These are phyloP conservation scores for Lophius americanus DNA, from an alignment of 2,797 vertebrate genomes.

Conservation along the genomic window DNA sequence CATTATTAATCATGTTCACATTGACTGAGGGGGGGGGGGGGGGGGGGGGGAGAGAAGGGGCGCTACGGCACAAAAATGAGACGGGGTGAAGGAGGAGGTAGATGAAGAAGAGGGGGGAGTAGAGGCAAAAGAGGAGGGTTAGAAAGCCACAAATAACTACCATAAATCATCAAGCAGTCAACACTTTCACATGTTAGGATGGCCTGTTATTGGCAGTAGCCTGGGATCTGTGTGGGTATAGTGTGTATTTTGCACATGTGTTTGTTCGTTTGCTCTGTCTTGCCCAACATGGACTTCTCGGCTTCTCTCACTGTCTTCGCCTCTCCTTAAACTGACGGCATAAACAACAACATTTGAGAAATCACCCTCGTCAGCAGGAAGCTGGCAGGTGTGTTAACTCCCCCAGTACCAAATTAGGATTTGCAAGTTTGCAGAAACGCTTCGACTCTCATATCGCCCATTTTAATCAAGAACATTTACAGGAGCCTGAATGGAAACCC, in stretches of 20 bases:
- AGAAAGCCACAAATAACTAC: slow-evolving; percentile 87
- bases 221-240: slow-evolving; percentile 76
- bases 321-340: slow-evolving; percentile 81
- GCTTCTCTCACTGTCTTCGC: slow-evolving; percentile 72
- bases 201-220: slow-evolving; percentile 88
- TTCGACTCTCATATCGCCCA: slow-evolving; percentile 68
- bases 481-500: slow-evolving; percentile 46
- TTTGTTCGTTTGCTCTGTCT: slow-evolving; percentile 37
- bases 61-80: slow-evolving; percentile 47
- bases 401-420: slow-evolving; percentile 89
- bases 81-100: slow-evolving; percentile 36
- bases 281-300: slow-evolving; percentile 65
- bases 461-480: slow-evolving; percentile 78
- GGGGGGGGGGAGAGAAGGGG: slow-evolving; percentile 30
- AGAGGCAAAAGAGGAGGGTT: slow-evolving; percentile 74
- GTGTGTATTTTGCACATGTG: slow-evolving; percentile 11
- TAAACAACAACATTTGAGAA: slow-evolving; percentile 87
- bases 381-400: slow-evolving; percentile 94
- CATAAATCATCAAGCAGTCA: slow-evolving; percentile 89
- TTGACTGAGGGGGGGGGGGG: slow-evolving; percentile 33
- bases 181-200: slow-evolving; percentile 87
- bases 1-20: slow-evolving; percentile 82
- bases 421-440: slow-evolving; percentile 85
- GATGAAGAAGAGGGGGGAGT: slow-evolving; percentile 40
- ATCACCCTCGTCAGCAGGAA: slow-evolving; percentile 90